Conservation (phyloP, 2,797 vertebrate species). For the Muscicapa comitata region DNA sequence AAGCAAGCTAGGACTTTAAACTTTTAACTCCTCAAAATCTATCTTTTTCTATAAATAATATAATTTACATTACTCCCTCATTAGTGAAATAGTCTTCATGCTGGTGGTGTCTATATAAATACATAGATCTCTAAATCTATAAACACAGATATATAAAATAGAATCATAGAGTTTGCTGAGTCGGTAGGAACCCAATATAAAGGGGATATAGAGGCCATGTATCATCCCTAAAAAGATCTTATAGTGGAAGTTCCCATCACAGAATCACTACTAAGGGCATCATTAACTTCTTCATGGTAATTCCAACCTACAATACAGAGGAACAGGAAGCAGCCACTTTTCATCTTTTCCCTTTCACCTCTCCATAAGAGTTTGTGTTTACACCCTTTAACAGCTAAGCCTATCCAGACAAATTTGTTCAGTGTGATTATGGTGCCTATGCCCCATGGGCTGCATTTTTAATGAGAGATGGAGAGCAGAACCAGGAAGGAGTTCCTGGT, state of each 20-base stretch:
- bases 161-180: not conserved
- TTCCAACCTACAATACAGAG: not conserved
- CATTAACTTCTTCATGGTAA: not conserved
- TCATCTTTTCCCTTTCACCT: not conserved
- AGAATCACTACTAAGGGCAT: not conserved
- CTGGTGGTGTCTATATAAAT: fast-evolving
- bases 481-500: not conserved
- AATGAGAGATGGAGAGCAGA: not conserved
- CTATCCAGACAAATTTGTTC: not conserved
- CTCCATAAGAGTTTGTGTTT: not conserved
- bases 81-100: not conserved
- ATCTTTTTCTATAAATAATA: not conserved
- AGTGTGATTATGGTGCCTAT: not conserved
- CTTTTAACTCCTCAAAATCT: not conserved
- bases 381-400: not conserved
- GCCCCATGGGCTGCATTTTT: not conserved
- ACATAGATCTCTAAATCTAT: not conserved
- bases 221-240: not conserved
- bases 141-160: not conserved
- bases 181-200: not conserved
- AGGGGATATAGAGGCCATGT: not conserved
- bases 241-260: not conserved
- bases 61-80: not conserved
- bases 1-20: not conserved
- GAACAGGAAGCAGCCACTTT: not conserved